phyloP scores from a whole-genome alignment of 2,113 vertebrate species.

The Rousettus leschenaultii region DNA sequence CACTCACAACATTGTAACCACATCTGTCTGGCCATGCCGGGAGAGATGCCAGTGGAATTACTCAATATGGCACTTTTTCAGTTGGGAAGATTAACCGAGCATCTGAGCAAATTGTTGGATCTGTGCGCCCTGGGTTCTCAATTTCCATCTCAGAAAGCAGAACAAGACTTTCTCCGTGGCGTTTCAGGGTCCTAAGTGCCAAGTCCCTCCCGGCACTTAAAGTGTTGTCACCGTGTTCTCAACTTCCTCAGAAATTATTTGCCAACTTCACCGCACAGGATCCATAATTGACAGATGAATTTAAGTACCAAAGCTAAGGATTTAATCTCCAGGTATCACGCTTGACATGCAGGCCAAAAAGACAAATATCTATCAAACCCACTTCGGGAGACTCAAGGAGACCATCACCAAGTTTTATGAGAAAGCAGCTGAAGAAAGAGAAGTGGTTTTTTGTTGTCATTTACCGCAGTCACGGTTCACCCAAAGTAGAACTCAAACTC shows the following conservation, averaged over 20 bases:
- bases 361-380: neutral
- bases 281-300: neutral
- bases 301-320: neutral
- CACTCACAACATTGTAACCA: neutral
- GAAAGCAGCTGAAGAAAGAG: slow-evolving; percentile 38
- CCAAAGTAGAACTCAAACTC: neutral
- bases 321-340: slow-evolving; percentile 48
- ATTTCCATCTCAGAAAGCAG: neutral
- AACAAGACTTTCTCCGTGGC: accelerated
- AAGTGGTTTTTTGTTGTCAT: neutral
- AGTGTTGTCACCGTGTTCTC: neutral
- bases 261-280: neutral
- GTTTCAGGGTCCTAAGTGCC: neutral
- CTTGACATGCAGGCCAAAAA: neutral
- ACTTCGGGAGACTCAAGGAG: neutral
- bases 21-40: accelerated
- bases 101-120: neutral
- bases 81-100: neutral
- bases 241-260: neutral
- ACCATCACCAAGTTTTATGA: slow-evolving; percentile 10
- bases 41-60: neutral
- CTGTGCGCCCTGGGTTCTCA: neutral
- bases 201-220: neutral
- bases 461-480: neutral
- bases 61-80: neutral